Conservation (phyloP, 1,140 invertebrate genomes). For the Drosophila ohnishii region DNA sequence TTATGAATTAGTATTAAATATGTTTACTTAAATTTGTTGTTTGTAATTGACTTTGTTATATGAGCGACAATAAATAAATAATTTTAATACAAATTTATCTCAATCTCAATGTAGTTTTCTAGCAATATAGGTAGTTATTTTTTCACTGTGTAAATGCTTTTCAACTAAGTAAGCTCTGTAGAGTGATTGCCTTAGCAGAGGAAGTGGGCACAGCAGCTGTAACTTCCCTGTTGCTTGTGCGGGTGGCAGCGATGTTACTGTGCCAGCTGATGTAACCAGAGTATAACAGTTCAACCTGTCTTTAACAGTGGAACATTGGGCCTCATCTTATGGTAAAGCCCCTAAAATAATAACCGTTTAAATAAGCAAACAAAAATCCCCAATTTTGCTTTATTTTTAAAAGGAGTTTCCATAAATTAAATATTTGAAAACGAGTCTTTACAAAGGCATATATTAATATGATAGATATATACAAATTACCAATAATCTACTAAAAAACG, state of each 20-base stretch:
- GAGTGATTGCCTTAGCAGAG: neutral
- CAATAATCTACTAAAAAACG: neutral
- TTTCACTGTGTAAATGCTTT: too few relatives aligned
- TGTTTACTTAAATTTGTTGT: too few relatives aligned
- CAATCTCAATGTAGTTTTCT: too few relatives aligned
- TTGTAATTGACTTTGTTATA: too few relatives aligned
- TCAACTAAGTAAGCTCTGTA: too few relatives aligned
- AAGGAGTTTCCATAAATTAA: neutral
- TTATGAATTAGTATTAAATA: too few relatives aligned
- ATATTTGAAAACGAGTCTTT: neutral
- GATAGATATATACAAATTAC: neutral
- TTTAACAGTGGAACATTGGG: neutral
- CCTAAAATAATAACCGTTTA: neutral
- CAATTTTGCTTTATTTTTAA: neutral
- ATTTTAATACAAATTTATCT: too few relatives aligned
- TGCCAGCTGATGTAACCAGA: conserved; percentile 3
- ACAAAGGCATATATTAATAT: too few relatives aligned
- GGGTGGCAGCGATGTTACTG: neutral
- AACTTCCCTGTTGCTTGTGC: conserved; percentile 10
- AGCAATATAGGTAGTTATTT: too few relatives aligned
- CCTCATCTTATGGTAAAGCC: neutral
- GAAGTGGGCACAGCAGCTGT: conserved; percentile 1
- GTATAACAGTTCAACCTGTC: neutral
- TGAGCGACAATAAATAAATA: too few relatives aligned
- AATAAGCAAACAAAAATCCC: too few relatives aligned